A percentile compares a stretch with the other conserved stretches of the same genome.
Conservation (phyloP, 2,797 vertebrate species). For the Anableps anableps region DNA sequence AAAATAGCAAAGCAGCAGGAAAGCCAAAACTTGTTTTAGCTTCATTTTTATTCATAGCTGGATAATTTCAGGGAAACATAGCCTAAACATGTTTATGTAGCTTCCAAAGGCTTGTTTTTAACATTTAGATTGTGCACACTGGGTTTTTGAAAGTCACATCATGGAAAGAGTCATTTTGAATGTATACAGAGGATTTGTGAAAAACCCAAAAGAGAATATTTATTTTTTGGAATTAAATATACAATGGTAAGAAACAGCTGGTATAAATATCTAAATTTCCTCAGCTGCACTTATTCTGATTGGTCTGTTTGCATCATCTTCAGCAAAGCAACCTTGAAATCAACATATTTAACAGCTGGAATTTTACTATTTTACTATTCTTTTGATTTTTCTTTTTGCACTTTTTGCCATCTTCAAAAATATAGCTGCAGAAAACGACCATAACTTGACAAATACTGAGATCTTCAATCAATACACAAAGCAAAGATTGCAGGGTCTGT, state of each 20-base stretch:
- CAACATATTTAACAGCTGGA: neutral
- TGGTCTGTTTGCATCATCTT: neutral
- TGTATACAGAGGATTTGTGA: slow-evolving; percentile 19
- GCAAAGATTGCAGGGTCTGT: neutral
- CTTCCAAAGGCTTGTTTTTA: neutral
- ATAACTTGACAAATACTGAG: neutral
- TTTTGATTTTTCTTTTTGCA: no score
- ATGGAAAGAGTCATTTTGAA: neutral
- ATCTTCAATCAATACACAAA: neutral
- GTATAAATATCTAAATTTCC: neutral
- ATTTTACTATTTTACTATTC: neutral
- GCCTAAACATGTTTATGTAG: neutral
- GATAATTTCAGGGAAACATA: neutral
- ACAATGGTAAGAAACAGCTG: slow-evolving; percentile 39
- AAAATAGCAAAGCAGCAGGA: neutral
- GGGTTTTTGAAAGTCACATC: slow-evolving; percentile 1
- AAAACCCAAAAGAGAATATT: slow-evolving; percentile 39
- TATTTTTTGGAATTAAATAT: slow-evolving; percentile 32
- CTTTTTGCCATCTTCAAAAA: neutral
- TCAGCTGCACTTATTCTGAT: neutral
- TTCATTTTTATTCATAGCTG: slow-evolving; percentile 1
- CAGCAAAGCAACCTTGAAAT: neutral
- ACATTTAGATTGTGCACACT: neutral
- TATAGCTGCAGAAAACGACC: neutral
- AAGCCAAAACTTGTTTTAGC: neutral